A percentile compares a stretch with the other conserved stretches of the same genome.
Conservation (phyloP, 2,797 vertebrate genomes). For the Garrulus glandarius region DNA sequence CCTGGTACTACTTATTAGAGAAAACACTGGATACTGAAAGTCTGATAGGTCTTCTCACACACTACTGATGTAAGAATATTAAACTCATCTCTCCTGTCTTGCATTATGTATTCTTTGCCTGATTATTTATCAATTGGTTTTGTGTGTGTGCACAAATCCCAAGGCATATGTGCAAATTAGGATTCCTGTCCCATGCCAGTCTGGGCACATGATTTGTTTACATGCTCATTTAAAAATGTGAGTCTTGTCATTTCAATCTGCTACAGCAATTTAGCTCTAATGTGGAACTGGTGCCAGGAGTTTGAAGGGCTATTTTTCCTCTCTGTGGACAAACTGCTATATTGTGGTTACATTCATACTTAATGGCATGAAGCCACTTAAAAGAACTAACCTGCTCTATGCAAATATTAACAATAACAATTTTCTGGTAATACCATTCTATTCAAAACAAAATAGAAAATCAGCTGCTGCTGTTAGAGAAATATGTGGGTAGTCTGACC, state of each 20-base stretch:
- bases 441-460: slow-evolving; percentile 31
- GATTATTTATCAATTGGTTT: not conserved
- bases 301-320: slow-evolving; percentile 48
- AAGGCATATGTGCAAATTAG: not conserved
- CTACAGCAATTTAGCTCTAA: slow-evolving; percentile 18
- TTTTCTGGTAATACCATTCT: not conserved
- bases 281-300: not conserved
- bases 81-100: not conserved
- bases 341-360: slow-evolving; percentile 2
- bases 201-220: not conserved
- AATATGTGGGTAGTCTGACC: not conserved
- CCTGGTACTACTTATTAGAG: not conserved
- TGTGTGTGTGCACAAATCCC: not conserved
- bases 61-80: not conserved
- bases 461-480: not conserved
- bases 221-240: not conserved
- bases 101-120: not conserved
- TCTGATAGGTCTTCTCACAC: not conserved
- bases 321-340: not conserved
- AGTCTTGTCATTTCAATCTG: slow-evolving; percentile 35
- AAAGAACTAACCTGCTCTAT: slow-evolving; percentile 17
- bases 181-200: not conserved
- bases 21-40: not conserved
- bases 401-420: slow-evolving; percentile 39
- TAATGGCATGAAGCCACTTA: slow-evolving; percentile 22